Percentiles rank a stretch among this genome's conserved stretches.
Evolutionary conservation across 2,888 invertebrate species (phyloP).

Genomic region (Trypoxylon attenuatum): DNA sequence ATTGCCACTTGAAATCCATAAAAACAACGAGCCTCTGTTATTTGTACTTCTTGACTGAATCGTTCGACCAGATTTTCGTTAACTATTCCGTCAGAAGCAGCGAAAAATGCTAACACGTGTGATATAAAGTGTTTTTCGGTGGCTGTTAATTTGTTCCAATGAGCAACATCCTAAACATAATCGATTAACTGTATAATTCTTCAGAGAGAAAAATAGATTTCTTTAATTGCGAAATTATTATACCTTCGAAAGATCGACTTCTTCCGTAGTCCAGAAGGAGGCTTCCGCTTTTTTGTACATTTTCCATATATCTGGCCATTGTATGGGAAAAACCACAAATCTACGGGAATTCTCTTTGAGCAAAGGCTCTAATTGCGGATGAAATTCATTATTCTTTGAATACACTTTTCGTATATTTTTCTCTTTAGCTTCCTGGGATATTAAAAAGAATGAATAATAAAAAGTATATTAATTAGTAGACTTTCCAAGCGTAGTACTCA

Average conservation of each 20-base stretch:
- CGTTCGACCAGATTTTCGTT: conserved; percentile 99
- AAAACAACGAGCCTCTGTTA: conserved; percentile 97
- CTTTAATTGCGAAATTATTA: neutral
- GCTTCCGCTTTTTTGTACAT: conserved; percentile 99
- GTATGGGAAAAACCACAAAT: conserved; percentile 96
- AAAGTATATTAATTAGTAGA: no score
- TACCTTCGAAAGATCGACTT: conserved; percentile 95
- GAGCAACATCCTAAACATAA: conserved; percentile 80
- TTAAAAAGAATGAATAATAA: no score
- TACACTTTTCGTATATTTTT: conserved; percentile 61
- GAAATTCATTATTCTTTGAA: conserved; percentile 74
- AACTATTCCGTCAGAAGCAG: conserved; percentile 99
- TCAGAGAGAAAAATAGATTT: neutral
- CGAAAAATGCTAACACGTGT: conserved; percentile 98
- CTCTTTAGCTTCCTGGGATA: conserved; percentile 49
- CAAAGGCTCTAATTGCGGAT: conserved; percentile 89
- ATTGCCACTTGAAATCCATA: conserved; percentile 99
- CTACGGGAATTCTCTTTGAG: conserved; percentile 92
- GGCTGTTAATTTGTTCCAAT: conserved; percentile 83
- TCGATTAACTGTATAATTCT: neutral
- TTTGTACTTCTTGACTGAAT: conserved; percentile 94
- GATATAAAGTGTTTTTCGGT: conserved; percentile 96
- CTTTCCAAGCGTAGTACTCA: conserved; percentile 42
- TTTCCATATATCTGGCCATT: conserved; percentile 97
- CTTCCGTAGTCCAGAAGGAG: conserved; percentile 99